A percentile compares a stretch with the other conserved stretches of the same genome.
Evolutionary conservation across 2,888 invertebrate species (phyloP).

Genomic region (Microdon myrmicae): DNA sequence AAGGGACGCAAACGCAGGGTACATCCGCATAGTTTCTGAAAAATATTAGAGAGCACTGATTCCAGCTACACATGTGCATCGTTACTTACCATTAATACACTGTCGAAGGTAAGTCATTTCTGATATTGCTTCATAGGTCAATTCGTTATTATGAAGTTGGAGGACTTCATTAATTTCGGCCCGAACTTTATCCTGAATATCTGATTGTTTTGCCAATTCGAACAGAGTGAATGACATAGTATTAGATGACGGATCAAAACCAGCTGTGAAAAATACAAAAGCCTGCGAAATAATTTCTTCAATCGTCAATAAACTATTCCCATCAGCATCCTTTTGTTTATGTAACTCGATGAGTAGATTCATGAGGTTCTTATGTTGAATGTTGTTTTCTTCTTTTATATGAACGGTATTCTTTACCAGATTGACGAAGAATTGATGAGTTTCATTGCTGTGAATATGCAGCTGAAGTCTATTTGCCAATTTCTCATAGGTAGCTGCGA

Average conservation of each 20-base stretch:
- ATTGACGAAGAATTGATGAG: conserved; percentile 53
- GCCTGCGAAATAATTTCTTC: conserved; percentile 70
- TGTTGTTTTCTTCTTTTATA: conserved; percentile 54
- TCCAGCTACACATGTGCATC: not conserved
- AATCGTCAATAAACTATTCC: conserved; percentile 59
- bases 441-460: not conserved
- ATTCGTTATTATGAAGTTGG: conserved; percentile 60
- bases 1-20: conserved; percentile 64
- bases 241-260: conserved; percentile 70
- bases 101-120: conserved; percentile 68
- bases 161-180: conserved; percentile 65
- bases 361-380: conserved; percentile 58
- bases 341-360: conserved; percentile 57
- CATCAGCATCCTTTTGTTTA: conserved; percentile 40
- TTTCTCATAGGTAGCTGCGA: conserved; percentile 42
- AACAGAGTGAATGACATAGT: conserved; percentile 68
- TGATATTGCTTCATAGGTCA: conserved; percentile 67
- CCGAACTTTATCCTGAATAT: conserved; percentile 66
- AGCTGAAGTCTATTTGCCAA: conserved; percentile 21
- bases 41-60: too few relatives aligned
- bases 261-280: conserved; percentile 69
- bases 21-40: conserved; percentile 67
- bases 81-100: conserved; percentile 66
- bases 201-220: conserved; percentile 67
- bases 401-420: conserved; percentile 56